A percentile compares a stretch with the other conserved stretches of the same genome.
phyloP scores from a whole-genome alignment of 2,797 vertebrate species.

The Mastacembelus armatus region DNA sequence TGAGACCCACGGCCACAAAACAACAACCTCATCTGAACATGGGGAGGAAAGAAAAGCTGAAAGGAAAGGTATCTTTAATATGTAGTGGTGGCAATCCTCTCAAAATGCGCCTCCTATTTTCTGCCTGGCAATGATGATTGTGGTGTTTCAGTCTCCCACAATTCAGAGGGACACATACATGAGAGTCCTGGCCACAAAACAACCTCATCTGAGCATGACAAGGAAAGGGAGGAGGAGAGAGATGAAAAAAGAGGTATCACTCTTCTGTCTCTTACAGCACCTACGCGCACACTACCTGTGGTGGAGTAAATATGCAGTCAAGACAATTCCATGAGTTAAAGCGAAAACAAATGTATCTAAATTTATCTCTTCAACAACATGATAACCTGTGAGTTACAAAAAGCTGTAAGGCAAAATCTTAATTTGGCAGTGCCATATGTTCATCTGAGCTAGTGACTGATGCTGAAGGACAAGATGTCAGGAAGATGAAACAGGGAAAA shows the following conservation, averaged over 20 bases:
- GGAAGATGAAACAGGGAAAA: not conserved
- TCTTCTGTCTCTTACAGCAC: slow-evolving; percentile 3
- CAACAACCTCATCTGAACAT: slow-evolving; percentile 9
- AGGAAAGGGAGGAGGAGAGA: slow-evolving; percentile 16
- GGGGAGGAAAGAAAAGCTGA: not conserved
- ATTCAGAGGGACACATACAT: slow-evolving; percentile 3
- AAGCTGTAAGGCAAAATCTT: slow-evolving; percentile 36
- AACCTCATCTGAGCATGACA: slow-evolving; percentile 7
- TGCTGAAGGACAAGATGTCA: slow-evolving; percentile 28
- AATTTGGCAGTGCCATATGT: too few species aligned
- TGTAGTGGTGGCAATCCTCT: not conserved
- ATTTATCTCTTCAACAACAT: slow-evolving; percentile 34
- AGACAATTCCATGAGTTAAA: slow-evolving; percentile 22
- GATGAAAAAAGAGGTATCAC: too few species aligned
- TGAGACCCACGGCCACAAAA: slow-evolving; percentile 25
- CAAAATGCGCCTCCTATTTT: not conserved
- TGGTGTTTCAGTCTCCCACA: slow-evolving; percentile 24
- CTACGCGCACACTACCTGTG: slow-evolving; percentile 22
- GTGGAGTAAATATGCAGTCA: slow-evolving; percentile 17
- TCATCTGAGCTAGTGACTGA: too few species aligned
- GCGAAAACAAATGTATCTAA: slow-evolving; percentile 18
- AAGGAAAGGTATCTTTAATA: not conserved
- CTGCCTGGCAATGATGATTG: not conserved
- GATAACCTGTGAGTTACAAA: slow-evolving; percentile 50
- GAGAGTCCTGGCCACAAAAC: slow-evolving; percentile 10